These are phyloP conservation scores for Pogona vitticeps DNA, from an alignment of 2,113 vertebrate genomes.

Conservation along the genomic window DNA sequence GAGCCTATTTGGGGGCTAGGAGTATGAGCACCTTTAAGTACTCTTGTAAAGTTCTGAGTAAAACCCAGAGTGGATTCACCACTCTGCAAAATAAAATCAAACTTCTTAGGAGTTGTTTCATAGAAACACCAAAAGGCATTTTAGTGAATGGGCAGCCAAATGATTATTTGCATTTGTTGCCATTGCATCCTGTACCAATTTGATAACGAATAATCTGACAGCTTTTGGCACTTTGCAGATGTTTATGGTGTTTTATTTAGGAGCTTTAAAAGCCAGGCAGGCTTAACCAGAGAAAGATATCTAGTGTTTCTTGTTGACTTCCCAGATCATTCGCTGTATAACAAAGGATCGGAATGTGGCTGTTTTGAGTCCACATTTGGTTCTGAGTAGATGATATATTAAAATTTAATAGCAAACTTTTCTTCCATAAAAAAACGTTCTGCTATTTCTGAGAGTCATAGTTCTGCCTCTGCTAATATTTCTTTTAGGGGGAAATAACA, in stretches of 20 bases:
- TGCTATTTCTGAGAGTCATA: not conserved
- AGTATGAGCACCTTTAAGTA: too few species aligned
- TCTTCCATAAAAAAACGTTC: not conserved
- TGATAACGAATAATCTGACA: not conserved
- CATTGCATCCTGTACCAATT: not conserved
- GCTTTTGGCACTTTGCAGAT: not conserved
- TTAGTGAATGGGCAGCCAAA: not conserved
- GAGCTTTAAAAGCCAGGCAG: not conserved
- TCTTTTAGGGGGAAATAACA: not conserved
- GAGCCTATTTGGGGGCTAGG: too few species aligned
- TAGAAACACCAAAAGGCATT: not conserved
- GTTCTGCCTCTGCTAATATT: not conserved
- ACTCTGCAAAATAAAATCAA: not conserved
- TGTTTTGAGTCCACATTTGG: not conserved
- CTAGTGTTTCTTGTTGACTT: not conserved
- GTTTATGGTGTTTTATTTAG: not conserved
- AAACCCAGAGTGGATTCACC: too few species aligned
- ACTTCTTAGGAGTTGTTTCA: not conserved
- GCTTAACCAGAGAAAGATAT: not conserved
- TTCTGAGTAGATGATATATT: not conserved
- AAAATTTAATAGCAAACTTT: not conserved
- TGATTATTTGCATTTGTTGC: constrained; percentile 9
- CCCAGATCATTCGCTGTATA: not conserved
- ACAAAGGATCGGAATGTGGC: not conserved
- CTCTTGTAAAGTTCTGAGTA: too few species aligned